These are phyloP conservation scores for Caenorhabditis briggsae DNA, from an alignment of 1,140 invertebrate genomes.

Conservation along the genomic window DNA sequence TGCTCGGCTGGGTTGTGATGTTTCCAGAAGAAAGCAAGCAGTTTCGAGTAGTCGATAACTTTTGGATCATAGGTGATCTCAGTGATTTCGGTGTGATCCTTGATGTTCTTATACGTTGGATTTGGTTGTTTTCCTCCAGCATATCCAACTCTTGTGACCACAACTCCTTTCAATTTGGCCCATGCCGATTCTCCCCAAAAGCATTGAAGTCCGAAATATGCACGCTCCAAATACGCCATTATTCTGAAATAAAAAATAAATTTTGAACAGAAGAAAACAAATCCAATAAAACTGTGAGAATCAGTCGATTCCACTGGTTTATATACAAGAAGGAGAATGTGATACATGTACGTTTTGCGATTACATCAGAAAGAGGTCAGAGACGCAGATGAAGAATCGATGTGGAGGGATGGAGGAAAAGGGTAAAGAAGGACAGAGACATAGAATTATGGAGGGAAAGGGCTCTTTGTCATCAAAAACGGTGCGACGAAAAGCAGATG, in stretches of 20 bases:
- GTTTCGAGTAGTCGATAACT: constrained; percentile 83
- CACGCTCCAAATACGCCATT: constrained; percentile 76
- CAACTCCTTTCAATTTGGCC: constrained; percentile 86
- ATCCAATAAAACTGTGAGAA: neutral
- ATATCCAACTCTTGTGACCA: constrained; percentile 93
- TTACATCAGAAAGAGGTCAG: constrained; percentile 40
- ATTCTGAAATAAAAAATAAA: neutral
- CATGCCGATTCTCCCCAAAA: constrained; percentile 95
- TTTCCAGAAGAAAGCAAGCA: constrained; percentile 90
- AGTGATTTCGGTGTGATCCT: constrained; percentile 84
- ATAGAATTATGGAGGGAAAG: neutral
- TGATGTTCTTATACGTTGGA: constrained; percentile 86
- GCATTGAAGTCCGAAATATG: constrained; percentile 94
- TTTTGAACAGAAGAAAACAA: neutral
- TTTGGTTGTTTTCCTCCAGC: constrained; percentile 86
- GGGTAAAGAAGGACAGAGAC: neutral
- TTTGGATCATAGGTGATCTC: constrained; percentile 90
- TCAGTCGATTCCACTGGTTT: neutral
- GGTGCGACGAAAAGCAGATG: neutral
- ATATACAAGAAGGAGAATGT: constrained; percentile 37
- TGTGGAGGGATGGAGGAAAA: neutral
- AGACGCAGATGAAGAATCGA: constrained; percentile 45
- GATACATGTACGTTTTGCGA: constrained; percentile 42
- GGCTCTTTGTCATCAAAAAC: neutral
- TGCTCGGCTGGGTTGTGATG: constrained; percentile 89